Conservation (phyloP, 2,797 vertebrate genomes). For the Brachyrhaphis roseni region DNA sequence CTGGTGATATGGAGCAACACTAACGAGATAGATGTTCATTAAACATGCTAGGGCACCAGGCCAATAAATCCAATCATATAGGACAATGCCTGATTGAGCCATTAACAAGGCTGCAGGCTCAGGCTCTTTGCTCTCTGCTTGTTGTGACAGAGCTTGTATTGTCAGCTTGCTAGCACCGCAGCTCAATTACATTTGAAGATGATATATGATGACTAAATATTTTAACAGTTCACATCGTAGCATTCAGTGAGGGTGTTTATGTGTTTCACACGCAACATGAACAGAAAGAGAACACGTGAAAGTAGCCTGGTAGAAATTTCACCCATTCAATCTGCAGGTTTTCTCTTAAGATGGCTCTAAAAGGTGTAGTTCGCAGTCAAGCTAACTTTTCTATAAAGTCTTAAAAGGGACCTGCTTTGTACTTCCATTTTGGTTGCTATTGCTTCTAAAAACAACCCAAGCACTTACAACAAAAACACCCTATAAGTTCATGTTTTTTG, state of each 20-base stretch:
- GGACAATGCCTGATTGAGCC: conserved; percentile 75
- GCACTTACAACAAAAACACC: too few relatives aligned
- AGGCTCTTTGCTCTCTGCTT: conserved; percentile 57
- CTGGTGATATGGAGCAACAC: conserved; percentile 68
- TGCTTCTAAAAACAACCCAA: too few relatives aligned
- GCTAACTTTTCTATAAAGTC: background rate
- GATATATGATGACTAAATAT: conserved; percentile 60
- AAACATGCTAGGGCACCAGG: conserved; percentile 70
- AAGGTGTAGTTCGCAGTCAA: background rate
- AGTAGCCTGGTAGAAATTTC: background rate
- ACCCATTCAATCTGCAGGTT: background rate
- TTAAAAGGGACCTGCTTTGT: background rate
- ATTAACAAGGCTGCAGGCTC: conserved; percentile 67
- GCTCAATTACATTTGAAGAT: conserved; percentile 64
- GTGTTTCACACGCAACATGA: conserved; percentile 9
- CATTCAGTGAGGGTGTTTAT: conserved; percentile 5
- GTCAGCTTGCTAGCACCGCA: conserved; percentile 66
- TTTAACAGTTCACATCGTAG: conserved; percentile 26
- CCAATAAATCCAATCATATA: conserved; percentile 79
- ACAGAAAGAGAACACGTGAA: conserved; percentile 2
- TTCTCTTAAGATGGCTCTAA: background rate
- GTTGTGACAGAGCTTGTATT: conserved; percentile 67
- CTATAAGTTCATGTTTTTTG: too few relatives aligned
- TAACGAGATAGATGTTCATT: conserved; percentile 82
- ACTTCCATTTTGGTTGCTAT: too few relatives aligned